Conservation (phyloP, 2,797 vertebrate species). For the Anguilla megastoma region DNA sequence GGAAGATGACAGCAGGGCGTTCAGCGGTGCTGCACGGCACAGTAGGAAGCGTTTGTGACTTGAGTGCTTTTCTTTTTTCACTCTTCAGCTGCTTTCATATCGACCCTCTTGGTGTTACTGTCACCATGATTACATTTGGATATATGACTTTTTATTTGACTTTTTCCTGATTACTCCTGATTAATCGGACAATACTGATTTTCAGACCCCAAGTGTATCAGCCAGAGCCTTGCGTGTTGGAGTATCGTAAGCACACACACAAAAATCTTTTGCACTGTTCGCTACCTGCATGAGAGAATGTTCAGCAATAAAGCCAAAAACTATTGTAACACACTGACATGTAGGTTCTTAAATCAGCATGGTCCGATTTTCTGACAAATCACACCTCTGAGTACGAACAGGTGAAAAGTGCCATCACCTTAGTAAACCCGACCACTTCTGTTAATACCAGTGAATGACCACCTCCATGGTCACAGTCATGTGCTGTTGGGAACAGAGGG, state of each 20-base stretch:
- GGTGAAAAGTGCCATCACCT: too few species aligned
- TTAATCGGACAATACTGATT: too few species aligned
- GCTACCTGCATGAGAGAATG: background rate
- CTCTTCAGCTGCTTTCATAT: background rate
- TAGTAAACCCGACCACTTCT: background rate
- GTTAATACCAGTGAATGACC: background rate
- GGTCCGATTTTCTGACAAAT: background rate
- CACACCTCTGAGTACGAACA: too few species aligned
- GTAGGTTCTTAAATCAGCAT: background rate
- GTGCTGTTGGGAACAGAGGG: background rate
- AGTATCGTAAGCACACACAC: background rate
- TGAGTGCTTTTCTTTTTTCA: background rate
- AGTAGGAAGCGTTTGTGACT: too few species aligned
- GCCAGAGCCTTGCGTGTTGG: background rate
- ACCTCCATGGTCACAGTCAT: background rate
- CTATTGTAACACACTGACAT: background rate
- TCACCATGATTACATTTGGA: background rate
- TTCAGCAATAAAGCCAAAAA: background rate
- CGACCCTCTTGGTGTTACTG: background rate
- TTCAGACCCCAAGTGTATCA: background rate
- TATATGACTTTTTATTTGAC: background rate
- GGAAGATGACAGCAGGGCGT: background rate
- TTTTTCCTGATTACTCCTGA: background rate
- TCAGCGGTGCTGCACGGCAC: background rate
- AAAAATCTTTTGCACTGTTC: background rate